Base-by-base conservation (phyloP, 1,140 invertebrate species). In the Drosophila sp. region DNA sequence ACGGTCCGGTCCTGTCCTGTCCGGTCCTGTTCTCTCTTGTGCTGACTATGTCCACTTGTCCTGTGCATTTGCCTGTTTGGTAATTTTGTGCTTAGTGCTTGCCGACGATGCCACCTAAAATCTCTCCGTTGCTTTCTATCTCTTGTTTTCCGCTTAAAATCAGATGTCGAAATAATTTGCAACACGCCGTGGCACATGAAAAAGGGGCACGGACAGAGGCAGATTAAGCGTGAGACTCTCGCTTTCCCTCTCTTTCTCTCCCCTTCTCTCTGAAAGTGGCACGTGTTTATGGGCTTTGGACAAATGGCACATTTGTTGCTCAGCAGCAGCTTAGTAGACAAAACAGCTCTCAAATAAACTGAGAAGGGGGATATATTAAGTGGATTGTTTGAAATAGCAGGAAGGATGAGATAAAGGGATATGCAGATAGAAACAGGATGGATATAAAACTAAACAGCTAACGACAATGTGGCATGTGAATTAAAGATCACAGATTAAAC, bases 71-170 rank as follows among this genome's bases (percentile, higher is more conserved):
- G 79, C 64, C 76, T 74, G 72, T 74, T 74, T 46, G 86, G 83
- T 87, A 79, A 87, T 87, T 89, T 87, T 82, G 83, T 71, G 82
- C 83, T 86, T 86, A 86, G 82, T 59, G 76, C 74, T 69, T 65
- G 14, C 50, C 50, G 27, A 51, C 48, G 48, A 18, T 65, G 56
- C 58, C 76, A 76, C 34, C 64, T 58, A 77, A 50, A 65, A 80
- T 72, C 77, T 82, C 46, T 46, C 13, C 16, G 32, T 62, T n/a
- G n/a, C 74, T 40, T 51, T 51, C 73, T 74, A 77, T 89, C 83
- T 89, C 83, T 83, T 89, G 83, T 89, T 89, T 89, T 89, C 84
- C 83, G 83, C 84, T 89, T 89, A 89, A 89, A 89, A 89, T 89
- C 83, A 89, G 84, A 89, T 89, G 83, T 89, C 83, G 84, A 89